Percentiles rank a stretch among this genome's conserved stretches.
These are phyloP conservation scores for Anguilla japonica DNA, from an alignment of 2,113 vertebrate species.

Conservation along the genomic window DNA sequence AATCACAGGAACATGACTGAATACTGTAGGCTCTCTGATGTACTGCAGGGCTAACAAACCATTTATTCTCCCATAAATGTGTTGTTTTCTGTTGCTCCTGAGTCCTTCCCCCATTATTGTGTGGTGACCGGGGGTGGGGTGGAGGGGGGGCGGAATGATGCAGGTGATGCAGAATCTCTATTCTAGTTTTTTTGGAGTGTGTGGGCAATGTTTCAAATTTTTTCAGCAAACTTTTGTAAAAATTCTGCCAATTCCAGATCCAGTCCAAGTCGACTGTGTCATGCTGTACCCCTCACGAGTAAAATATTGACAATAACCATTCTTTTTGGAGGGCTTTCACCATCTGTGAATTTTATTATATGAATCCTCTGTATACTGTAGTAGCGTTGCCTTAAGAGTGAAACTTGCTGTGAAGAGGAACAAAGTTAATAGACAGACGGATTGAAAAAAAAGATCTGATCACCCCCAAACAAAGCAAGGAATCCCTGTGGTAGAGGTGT, in stretches of 20 bases:
- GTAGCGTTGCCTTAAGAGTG: neutral
- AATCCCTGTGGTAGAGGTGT: neutral
- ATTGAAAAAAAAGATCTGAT: neutral
- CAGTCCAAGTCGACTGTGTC: neutral
- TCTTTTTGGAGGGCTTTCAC: neutral
- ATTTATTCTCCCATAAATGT: too few species aligned
- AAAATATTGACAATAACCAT: neutral
- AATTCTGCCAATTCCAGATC: neutral
- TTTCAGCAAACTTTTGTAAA: too few species aligned
- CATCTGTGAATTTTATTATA: neutral
- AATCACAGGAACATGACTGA: too few species aligned
- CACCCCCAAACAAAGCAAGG: neutral
- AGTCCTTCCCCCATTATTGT: too few species aligned
- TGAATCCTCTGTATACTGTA: neutral
- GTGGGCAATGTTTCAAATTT: too few species aligned
- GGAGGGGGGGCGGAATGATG: too few species aligned
- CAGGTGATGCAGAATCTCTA: too few species aligned
- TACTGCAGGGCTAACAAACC: too few species aligned
- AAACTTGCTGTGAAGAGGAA: neutral
- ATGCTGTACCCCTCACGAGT: neutral
- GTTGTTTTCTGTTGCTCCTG: too few species aligned
- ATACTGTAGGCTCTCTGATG: too few species aligned
- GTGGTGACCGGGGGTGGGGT: too few species aligned
- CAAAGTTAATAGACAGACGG: neutral
- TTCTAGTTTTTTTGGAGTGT: too few species aligned